A percentile compares a stretch with the other conserved stretches of the same genome.
Conservation (phyloP, 1,140 invertebrate genomes). For the Drosophila takahashii region DNA sequence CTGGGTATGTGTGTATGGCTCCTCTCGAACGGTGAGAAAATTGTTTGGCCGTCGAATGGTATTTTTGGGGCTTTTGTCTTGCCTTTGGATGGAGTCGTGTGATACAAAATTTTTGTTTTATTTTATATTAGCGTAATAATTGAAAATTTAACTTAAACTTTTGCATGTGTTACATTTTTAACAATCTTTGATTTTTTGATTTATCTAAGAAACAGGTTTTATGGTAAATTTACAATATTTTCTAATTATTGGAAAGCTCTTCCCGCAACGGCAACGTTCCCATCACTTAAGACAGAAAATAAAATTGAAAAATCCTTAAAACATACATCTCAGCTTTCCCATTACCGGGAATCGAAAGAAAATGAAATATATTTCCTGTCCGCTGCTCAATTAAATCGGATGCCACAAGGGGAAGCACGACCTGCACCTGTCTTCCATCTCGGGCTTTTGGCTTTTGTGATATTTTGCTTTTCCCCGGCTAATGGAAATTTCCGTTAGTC, state of each 20-base stretch:
- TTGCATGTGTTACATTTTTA: too few relatives aligned
- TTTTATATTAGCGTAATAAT: too few relatives aligned
- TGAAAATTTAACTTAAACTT: too few relatives aligned
- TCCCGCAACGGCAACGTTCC: too few relatives aligned
- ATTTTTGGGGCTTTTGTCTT: constrained; percentile 19
- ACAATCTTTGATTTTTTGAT: too few relatives aligned
- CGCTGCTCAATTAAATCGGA: constrained; percentile 70
- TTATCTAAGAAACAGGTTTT: too few relatives aligned
- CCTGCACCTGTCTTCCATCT: constrained; percentile 36
- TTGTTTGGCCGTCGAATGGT: constrained; percentile 6
- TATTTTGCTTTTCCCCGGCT: constrained; percentile 41
- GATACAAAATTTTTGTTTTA: too few relatives aligned
- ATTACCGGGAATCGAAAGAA: not conserved
- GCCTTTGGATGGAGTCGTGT: not conserved
- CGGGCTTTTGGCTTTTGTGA: constrained; percentile 54
- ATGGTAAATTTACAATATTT: too few relatives aligned
- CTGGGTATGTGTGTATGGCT: constrained; percentile 21
- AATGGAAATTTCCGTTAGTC: constrained; percentile 76
- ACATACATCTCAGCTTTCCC: constrained; percentile 13
- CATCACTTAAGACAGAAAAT: too few relatives aligned
- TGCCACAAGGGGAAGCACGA: constrained; percentile 12
- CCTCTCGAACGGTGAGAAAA: not conserved
- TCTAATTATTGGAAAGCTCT: too few relatives aligned
- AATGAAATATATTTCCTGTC: constrained; percentile 52
- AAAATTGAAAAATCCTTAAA: constrained; percentile 7